A percentile compares a stretch with the other conserved stretches of the same genome.
Evolutionary conservation across 92 coral and sea anemone genomes (phyloP).

Genomic region (Zoanthus gigantus): DNA sequence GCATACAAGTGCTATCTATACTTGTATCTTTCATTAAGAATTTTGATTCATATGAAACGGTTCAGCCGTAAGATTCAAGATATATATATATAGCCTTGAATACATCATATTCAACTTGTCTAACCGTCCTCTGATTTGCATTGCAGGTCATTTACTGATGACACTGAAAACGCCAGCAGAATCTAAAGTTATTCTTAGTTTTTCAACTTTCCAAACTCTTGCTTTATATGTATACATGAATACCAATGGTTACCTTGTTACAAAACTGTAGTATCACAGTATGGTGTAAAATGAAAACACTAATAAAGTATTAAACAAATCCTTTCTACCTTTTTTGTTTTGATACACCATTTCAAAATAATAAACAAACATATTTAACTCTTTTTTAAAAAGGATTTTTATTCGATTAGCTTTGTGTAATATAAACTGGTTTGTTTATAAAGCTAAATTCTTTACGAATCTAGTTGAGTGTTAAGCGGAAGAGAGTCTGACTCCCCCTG

Average conservation of each 20-base stretch:
- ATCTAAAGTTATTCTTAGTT: neutral
- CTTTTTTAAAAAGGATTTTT: no score
- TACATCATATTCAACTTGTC: neutral
- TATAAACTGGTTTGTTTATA: no score
- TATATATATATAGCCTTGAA: neutral
- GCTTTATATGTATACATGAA: neutral
- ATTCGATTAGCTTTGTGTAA: no score
- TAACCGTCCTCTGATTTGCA: neutral
- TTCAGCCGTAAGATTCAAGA: neutral
- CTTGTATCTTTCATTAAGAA: no score
- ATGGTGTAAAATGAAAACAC: neutral
- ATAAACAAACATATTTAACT: no score
- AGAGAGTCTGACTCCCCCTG: no score
- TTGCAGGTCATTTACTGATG: slow-evolving; percentile 39
- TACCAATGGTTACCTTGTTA: neutral
- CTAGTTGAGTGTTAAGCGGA: no score
- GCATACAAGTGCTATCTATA: no score
- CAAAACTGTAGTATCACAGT: neutral
- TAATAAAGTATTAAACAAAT: neutral
- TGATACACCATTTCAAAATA: neutral
- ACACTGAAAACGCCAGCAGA: slow-evolving; percentile 6
- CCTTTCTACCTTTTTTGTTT: neutral
- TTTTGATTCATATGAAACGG: no score
- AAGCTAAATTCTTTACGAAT: no score
- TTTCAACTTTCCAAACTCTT: neutral